Evolutionary conservation across 1,140 invertebrate genomes (phyloP), one percentile per base, ranked within the genome.

Genomic region (Drosophila kikkawai): DNA sequence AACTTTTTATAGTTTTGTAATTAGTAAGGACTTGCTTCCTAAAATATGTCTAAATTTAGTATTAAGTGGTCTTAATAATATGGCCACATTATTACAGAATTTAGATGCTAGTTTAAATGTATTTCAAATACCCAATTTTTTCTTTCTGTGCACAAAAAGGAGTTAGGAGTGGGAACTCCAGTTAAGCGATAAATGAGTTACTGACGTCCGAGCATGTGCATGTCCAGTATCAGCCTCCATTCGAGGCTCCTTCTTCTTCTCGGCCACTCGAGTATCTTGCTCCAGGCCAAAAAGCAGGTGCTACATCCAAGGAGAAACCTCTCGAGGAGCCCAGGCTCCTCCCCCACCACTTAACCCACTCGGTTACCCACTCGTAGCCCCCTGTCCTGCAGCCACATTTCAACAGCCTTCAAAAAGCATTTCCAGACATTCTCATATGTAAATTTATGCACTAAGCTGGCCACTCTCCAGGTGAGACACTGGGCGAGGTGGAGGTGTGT

Each of bases 171-270:
- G 36, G 61, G 34, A 58, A 26, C 36, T 57, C 15, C 55, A 86
- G 82, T 86, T 87, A 87, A 86, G 83, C 86, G 86, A 90, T 90
- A 90, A 90, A 90, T 90, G 85, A 90, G 81, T 90, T 90, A 90
- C 85, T 85, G 86, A 85, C 85, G 57, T 87, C 65, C 80, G 79
- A 75, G 79, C 83, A 79, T 86, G 83, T 82, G 83, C 85, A 90
- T 91, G 85, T 90, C 73, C 69, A 84, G 83, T 73, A 74, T 56
- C 75, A 82, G 79, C 58, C 55, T 82, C 47, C 82, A 60, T 61
- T 74, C 58, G 67, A 50, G 53, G 39, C 73, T 75, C 60, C 53
- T 57, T 50, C 51, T 56, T 50, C 50, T 51, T 42, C 44, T 17
- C 19, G 60, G 66, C 59, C 61, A 45, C 47, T 53, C 64, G 64